Evolutionary conservation across 2,113 vertebrate species (phyloP), one percentile per base, ranked within the genome.

Genomic region (Hippopotamus amphibius): DNA sequence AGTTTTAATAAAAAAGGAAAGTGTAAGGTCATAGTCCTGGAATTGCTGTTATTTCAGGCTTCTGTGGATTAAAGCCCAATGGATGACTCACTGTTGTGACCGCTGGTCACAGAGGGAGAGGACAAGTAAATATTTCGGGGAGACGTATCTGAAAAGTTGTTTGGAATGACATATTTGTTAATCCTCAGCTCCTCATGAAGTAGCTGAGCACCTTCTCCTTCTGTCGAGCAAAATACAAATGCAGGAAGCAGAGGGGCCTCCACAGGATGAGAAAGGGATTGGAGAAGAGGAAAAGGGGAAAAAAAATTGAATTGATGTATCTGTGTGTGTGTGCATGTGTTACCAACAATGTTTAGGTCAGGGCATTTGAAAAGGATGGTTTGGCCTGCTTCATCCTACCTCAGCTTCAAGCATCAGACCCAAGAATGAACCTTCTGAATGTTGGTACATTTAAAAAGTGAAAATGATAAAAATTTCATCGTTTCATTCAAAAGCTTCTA

Each of bases 71-170:
- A 26, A 66, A 93, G 91, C 53, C 88, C 74, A 66, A 41, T 0
- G 57, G 77, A 21, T 94, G 96, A 97, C 89, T 97, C 96, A 97
- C 0, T 55, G 5, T 41, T 59, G 69, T 93, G 87, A 55, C n/a
- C 22, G 4, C 79, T 79, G 83, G 77, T 95, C 95, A 92, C 3
- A 71, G n/a, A 33, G 57, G 50, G 84, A 88, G 74, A 69, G 82
- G 59, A n/a, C 59, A 10, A 9, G 82, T 30, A 16, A 80, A 30
- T 86, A 53, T n/a, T 82, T 87, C 43, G 65, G 43, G 57, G 33
- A 53, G 28, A 46, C 50, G 3, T 21, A 37, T 33, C 71, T 81
- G 37, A 53, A 68, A 65, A 43, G 55, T 17, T 16, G 8, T 50
- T 69, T n/a, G 46, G 57, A 87, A 11, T n/a, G 65, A 37, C 28